A percentile compares a stretch with the other conserved stretches of the same genome.
Evolutionary conservation across 2,113 vertebrate genomes (phyloP).

Genomic region (Corvus moneduloides): DNA sequence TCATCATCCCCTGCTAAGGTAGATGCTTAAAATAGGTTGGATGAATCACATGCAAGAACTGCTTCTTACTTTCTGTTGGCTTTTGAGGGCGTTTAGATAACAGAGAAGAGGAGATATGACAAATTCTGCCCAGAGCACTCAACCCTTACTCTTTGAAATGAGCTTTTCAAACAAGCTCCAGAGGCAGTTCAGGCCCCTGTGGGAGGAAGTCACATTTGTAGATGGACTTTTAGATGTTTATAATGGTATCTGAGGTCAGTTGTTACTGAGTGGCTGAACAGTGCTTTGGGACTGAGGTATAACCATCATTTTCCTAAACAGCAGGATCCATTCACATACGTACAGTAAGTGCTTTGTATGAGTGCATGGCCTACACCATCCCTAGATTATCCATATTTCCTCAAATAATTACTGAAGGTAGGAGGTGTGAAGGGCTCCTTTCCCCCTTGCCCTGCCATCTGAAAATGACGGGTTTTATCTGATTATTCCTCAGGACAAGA

Average conservation of each 20-base stretch:
- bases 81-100: background rate
- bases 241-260: background rate
- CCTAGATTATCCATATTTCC: background rate
- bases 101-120: background rate
- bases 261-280: background rate
- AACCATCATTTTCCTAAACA: background rate
- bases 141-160: background rate
- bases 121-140: background rate
- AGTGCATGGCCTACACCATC: background rate
- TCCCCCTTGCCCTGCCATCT: background rate
- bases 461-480: background rate
- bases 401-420: background rate
- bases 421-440: background rate
- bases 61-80: background rate
- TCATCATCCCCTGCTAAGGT: constrained; percentile 49
- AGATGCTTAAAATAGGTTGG: constrained; percentile 46
- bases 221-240: background rate
- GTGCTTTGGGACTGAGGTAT: background rate
- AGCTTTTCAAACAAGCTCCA: background rate
- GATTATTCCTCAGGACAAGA: background rate
- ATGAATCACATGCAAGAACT: constrained; percentile 50
- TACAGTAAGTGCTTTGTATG: background rate
- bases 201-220: background rate
- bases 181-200: background rate
- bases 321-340: background rate